Percentiles rank a stretch among this genome's conserved stretches.
Conservation (phyloP, 2,113 vertebrate genomes). For the Nyctereutes procyonoides region DNA sequence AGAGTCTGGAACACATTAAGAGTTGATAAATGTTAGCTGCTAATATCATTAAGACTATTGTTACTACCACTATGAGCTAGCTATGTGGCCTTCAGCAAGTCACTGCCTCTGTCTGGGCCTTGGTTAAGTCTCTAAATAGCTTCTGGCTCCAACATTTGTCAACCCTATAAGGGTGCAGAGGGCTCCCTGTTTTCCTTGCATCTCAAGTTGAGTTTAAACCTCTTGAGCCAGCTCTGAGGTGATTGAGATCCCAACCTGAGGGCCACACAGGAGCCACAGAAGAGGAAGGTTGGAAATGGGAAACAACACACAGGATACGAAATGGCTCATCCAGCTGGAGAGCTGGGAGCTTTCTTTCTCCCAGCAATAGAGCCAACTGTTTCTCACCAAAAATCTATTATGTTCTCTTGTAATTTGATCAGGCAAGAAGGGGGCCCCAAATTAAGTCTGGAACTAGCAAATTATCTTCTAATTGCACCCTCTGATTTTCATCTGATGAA, state of each 20-base stretch:
- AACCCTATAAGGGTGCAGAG: neutral
- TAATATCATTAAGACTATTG: conserved; percentile 79
- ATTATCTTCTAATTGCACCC: conserved; percentile 75
- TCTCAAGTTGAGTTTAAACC: conserved; percentile 36
- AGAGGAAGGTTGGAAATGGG: neutral
- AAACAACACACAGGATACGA: neutral
- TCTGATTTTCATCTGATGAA: conserved; percentile 72
- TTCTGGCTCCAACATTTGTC: conserved; percentile 53
- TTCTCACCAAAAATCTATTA: conserved; percentile 62
- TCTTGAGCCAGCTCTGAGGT: conserved; percentile 54
- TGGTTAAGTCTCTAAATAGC: conserved; percentile 53
- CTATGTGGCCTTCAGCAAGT: conserved; percentile 57
- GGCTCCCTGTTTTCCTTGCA: conserved; percentile 20
- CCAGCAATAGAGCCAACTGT: conserved; percentile 1
- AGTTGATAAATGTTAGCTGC: conserved; percentile 78
- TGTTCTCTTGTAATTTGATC: conserved; percentile 64
- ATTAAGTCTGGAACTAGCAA: conserved; percentile 75
- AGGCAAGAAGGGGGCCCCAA: conserved; percentile 54
- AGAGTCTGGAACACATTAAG: conserved; percentile 75
- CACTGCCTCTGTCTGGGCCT: conserved; percentile 54
- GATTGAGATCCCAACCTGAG: neutral
- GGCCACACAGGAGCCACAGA: neutral
- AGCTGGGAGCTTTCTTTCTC: conserved; percentile 32
- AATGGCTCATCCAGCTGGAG: neutral
- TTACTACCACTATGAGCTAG: conserved; percentile 42